Conservation (phyloP, 2,113 vertebrate species). For the Rhinopomastus cyanomelas region DNA sequence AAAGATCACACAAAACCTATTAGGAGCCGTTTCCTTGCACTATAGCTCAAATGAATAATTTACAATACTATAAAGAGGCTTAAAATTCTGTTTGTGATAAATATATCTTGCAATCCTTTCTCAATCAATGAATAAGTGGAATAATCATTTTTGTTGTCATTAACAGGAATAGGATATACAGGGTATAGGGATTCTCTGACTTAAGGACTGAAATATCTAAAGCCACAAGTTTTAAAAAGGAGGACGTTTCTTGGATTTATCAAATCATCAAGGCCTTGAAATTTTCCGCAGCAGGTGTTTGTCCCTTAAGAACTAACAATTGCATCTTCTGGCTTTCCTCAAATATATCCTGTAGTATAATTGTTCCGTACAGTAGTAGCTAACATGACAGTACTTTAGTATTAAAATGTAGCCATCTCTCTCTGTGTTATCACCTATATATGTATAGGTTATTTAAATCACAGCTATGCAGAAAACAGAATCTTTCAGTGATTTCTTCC, state of each 20-base stretch:
- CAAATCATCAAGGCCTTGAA: background rate
- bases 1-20: background rate
- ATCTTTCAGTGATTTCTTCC: background rate
- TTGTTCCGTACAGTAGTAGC: background rate
- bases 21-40: rapidly evolving
- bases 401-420: background rate
- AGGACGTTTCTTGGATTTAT: background rate
- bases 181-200: background rate
- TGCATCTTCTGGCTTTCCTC: background rate
- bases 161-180: background rate
- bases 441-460: background rate
- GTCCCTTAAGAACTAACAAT: background rate
- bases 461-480: background rate
- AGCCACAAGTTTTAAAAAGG: background rate
- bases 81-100: background rate
- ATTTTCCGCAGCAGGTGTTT: background rate
- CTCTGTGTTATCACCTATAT: background rate
- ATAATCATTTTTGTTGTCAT: too few species aligned
- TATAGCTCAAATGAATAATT: background rate
- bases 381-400: background rate
- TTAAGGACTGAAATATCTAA: background rate
- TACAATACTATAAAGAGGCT: background rate
- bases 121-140: background rate
- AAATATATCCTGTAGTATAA: background rate
- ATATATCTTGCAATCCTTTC: background rate